Conservation (phyloP, 2,113 vertebrate species). For the Manacus vitellinus region DNA sequence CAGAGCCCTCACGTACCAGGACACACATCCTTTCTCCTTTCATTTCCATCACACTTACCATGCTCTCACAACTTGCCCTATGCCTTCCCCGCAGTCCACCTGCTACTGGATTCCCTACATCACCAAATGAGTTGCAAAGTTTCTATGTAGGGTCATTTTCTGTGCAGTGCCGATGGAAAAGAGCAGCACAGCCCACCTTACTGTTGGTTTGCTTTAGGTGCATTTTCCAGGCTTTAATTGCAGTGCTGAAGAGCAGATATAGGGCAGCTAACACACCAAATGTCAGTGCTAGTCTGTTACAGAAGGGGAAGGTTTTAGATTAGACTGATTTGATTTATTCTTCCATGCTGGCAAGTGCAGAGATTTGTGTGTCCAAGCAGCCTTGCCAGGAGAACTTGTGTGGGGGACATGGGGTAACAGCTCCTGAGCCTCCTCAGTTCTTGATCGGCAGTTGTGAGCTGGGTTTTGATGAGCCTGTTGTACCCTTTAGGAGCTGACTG, state of each 20-base stretch:
- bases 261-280: neutral
- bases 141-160: neutral
- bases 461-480: neutral
- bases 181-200: neutral
- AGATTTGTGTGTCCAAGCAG: neutral
- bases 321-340: neutral
- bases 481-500: neutral
- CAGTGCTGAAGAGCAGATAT: neutral
- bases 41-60: fast-evolving
- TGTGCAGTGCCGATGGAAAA: neutral
- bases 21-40: neutral
- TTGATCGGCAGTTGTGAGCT: neutral
- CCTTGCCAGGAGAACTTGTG: neutral
- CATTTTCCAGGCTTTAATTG: neutral
- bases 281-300: neutral
- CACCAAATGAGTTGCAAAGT: neutral
- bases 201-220: neutral
- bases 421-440: neutral
- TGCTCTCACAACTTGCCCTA: neutral
- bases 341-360: neutral
- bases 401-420: neutral
- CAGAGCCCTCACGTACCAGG: neutral
- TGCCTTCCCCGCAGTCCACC: neutral
- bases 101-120: neutral
- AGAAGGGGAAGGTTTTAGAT: neutral